Evolutionary conservation across 2,888 invertebrate genomes (phyloP).

Genomic region (Rutpela maculata): DNA sequence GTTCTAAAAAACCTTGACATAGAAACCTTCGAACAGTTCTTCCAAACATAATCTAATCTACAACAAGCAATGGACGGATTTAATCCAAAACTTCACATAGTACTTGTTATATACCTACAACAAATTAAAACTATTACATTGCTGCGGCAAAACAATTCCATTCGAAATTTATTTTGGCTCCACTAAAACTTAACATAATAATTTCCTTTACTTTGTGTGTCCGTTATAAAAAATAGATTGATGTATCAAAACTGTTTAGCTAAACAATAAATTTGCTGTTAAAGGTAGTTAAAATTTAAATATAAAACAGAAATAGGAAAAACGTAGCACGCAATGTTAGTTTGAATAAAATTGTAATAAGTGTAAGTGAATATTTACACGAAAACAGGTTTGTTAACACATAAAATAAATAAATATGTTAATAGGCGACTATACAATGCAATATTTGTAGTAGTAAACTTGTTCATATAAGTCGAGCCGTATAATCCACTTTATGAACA

Average conservation of each 20-base stretch:
- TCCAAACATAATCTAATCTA: no score
- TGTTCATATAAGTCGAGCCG: conserved; percentile 9
- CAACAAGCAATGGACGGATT: no score
- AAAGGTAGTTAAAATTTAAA: background rate
- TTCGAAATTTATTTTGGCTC: no score
- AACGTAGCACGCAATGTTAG: conserved; percentile 15
- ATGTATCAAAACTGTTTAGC: background rate
- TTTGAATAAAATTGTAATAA: conserved; percentile 13
- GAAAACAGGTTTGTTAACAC: conserved; percentile 35
- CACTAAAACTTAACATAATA: no score
- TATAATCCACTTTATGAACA: conserved; percentile 55
- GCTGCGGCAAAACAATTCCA: no score
- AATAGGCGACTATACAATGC: conserved; percentile 28
- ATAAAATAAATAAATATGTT: conserved; percentile 25
- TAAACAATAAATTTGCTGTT: background rate
- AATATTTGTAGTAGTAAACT: conserved; percentile 31
- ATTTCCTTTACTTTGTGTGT: background rate
- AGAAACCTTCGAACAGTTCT: no score
- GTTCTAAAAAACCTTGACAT: no score
- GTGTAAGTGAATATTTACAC: conserved; percentile 22
- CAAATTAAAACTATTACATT: no score
- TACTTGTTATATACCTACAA: no score
- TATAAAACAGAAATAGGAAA: conserved; percentile 5
- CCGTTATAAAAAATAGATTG: background rate
- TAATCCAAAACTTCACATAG: no score